Evolutionary conservation across 2,113 vertebrate genomes (phyloP), one percentile per base, ranked within the genome.

Genomic region (Nerophis lumbriciformis): DNA sequence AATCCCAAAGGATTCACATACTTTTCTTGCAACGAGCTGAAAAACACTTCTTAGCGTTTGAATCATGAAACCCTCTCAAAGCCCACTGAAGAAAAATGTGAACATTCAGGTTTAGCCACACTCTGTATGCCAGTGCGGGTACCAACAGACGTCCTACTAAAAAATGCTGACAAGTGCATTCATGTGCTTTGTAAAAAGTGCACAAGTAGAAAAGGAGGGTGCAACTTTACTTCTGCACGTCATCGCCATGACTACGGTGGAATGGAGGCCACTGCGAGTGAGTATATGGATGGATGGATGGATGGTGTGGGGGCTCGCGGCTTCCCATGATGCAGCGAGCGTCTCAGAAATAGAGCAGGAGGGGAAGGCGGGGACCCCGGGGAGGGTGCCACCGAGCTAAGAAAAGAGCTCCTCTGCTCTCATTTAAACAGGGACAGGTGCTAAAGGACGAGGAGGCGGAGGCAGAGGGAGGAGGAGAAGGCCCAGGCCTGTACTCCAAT

Each of bases 371-470:
- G 68, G 71, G 75, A 73, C 90, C 84, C 87, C 72, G 79, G 90
- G 88, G 90, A 90, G 60, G 71, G 64, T 68, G 77, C 69, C 68
- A 69, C 78, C 65, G 78, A 78, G 88, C 90, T 91, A 90, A 90
- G 89, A 90, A 90, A 91, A 90, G 84, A 88, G 84, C 79, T 86
- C 84, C 63, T 80, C 70, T 88, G 89, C 90, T 91, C 89, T 79
- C 85, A 81, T 90, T 91, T 87, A 84, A 88, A 89, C 82, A 86
- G 84, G 88, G 87, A 80, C 85, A 85, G 85, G 85, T 87, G 83
- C 76, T 82, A 63, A 68, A 80, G 79, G 83, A 81, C 78, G 82
- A 81, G 66, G 74, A 73, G 80, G 69, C 70, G 78, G 77, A 14
- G 8, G 73, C 78, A 28, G 28, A 28, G 28, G 78, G 83, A 80